These are phyloP conservation scores for Grantiella picta DNA, from an alignment of 2,113 vertebrate species.

Conservation along the genomic window DNA sequence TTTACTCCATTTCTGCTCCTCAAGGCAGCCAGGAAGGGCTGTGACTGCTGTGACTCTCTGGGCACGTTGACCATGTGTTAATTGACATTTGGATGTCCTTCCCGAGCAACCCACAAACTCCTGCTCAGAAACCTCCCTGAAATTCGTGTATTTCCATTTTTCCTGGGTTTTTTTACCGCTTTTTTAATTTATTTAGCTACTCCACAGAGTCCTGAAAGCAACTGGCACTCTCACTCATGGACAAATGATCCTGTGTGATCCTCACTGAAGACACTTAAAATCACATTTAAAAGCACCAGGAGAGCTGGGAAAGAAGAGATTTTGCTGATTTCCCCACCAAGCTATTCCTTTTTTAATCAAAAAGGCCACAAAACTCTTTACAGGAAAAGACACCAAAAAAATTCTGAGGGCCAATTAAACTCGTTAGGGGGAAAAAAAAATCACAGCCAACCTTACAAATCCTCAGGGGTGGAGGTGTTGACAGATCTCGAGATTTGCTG, in stretches of 20 bases:
- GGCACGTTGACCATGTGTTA: not conserved
- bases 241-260: not conserved
- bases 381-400: too few relatives aligned
- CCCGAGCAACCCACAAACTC: not conserved
- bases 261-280: not conserved
- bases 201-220: not conserved
- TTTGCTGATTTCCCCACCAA: not conserved
- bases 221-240: not conserved
- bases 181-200: not conserved
- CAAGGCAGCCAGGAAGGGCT: not conserved
- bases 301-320: not conserved
- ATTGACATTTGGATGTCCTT: not conserved
- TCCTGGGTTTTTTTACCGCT: accelerated
- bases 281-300: not conserved
- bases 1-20: not conserved
- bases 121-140: not conserved
- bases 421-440: accelerated
- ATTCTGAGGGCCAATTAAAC: not conserved
- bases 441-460: not conserved
- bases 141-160: not conserved
- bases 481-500: not conserved
- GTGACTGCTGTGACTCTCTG: not conserved
- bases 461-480: not conserved
- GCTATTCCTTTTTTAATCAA: not conserved
- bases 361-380: not conserved